Percentiles rank a stretch among this genome's conserved stretches.
phyloP scores from a whole-genome alignment of 2,113 vertebrate genomes.

The Illadopsis cleaveri region DNA sequence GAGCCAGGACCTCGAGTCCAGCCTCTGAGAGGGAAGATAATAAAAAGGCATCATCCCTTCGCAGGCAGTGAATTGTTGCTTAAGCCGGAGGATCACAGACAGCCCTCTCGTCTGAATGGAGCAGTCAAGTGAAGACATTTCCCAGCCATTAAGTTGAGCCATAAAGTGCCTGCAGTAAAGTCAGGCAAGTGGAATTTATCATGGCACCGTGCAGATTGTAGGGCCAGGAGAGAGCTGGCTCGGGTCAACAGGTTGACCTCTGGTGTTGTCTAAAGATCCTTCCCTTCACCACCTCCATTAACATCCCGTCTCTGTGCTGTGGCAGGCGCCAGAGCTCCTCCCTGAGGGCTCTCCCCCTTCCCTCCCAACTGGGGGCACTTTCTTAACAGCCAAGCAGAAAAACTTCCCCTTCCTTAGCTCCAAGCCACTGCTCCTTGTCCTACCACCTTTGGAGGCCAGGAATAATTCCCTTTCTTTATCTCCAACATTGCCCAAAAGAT shows the following conservation, averaged over 20 bases:
- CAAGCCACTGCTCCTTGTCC: background rate
- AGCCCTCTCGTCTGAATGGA: background rate
- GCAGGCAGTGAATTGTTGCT: background rate
- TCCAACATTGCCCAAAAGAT: conserved; percentile 14
- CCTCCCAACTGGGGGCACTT: background rate
- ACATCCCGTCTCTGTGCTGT: background rate
- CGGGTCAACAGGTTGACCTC: conserved; percentile 21
- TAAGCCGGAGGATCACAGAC: background rate
- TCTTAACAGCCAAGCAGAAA: background rate
- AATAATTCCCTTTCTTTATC: conserved; percentile 55
- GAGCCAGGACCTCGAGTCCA: background rate
- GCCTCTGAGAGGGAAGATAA: background rate
- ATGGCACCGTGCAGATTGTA: background rate
- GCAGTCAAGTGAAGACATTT: conserved; percentile 25
- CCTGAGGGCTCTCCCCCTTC: background rate
- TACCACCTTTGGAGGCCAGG: conserved; percentile 8
- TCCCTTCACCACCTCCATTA: conserved; percentile 25
- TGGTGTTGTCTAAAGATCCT: background rate
- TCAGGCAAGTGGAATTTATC: conserved; percentile 14
- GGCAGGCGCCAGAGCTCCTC: background rate
- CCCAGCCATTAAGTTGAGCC: conserved; percentile 17
- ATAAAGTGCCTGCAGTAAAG: conserved; percentile 44
- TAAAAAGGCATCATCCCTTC: background rate
- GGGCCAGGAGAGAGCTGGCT: background rate
- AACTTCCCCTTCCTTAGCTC: background rate